These are phyloP conservation scores for Alosa alosa DNA, from an alignment of 2,113 vertebrate species.

Conservation along the genomic window DNA sequence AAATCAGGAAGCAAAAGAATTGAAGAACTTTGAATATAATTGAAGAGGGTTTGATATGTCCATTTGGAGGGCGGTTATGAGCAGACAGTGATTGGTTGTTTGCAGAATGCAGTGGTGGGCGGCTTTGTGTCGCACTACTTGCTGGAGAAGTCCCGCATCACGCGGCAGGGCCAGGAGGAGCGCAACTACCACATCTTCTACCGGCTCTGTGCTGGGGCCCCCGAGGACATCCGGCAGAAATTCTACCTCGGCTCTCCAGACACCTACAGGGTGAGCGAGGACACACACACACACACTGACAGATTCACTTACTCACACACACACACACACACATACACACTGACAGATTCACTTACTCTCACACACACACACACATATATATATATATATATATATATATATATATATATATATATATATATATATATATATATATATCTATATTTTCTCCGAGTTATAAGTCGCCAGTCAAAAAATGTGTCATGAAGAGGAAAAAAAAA, in stretches of 20 bases:
- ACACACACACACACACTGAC: background rate
- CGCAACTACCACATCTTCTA: constrained; percentile 99
- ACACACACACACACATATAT: background rate
- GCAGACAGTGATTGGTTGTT: background rate
- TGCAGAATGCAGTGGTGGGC: constrained; percentile 88
- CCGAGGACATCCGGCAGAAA: constrained; percentile 89
- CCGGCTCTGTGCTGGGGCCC: constrained; percentile 90
- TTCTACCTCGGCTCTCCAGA: constrained; percentile 89
- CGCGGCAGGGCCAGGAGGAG: constrained; percentile 91
- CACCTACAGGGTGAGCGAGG: constrained; percentile 83
- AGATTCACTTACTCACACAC: background rate
- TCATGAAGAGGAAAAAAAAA: no score
- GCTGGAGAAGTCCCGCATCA: constrained; percentile 97
- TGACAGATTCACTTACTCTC: no score
- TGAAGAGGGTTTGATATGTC: no score
- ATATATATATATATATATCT: no score
- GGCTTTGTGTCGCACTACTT: constrained; percentile 98
- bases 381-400: no score
- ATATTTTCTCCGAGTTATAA: no score
- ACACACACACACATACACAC: background rate
- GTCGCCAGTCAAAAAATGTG: no score
- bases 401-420: no score
- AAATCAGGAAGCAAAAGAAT: no score
- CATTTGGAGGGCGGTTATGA: no score
- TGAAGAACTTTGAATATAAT: no score